phyloP scores from a whole-genome alignment of 30 jellyfish, hydroid and myxozoan genomes.

The Rhopilema esculentum region DNA sequence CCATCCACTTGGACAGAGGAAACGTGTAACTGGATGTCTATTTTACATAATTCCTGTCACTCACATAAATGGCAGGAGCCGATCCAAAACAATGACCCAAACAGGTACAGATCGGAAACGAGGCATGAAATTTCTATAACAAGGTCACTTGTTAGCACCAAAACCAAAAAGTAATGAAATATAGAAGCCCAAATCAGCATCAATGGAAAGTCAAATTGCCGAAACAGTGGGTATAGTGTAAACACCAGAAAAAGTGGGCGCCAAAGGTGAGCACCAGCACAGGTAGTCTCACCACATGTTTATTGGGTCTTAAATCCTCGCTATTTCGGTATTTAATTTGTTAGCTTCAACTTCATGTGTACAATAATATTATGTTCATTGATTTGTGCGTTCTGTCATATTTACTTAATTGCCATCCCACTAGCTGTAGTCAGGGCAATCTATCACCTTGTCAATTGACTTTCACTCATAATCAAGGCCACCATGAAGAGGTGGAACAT shows the following conservation, averaged over 20 bases:
- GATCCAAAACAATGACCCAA: neutral
- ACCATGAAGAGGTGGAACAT: neutral
- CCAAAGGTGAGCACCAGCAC: neutral
- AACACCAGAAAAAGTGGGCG: neutral
- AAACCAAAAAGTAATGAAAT: neutral
- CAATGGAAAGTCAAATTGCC: neutral
- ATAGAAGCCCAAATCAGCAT: neutral
- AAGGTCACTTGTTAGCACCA: neutral
- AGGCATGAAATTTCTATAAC: neutral
- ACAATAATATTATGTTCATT: neutral
- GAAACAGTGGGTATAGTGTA: neutral
- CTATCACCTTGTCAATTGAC: neutral
- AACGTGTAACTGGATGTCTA: neutral
- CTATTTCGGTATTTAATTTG: neutral
- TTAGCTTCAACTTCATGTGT: neutral
- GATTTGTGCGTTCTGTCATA: neutral
- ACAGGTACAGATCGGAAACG: neutral
- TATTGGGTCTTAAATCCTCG: neutral
- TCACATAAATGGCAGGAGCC: neutral
- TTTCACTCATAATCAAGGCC: neutral
- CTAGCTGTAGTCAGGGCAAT: neutral
- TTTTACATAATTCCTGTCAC: neutral
- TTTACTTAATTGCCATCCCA: neutral
- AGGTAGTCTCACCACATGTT: neutral
- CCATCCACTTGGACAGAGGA: neutral